phyloP scores from a whole-genome alignment of 2,113 vertebrate genomes.

The Urocolius indicus region DNA sequence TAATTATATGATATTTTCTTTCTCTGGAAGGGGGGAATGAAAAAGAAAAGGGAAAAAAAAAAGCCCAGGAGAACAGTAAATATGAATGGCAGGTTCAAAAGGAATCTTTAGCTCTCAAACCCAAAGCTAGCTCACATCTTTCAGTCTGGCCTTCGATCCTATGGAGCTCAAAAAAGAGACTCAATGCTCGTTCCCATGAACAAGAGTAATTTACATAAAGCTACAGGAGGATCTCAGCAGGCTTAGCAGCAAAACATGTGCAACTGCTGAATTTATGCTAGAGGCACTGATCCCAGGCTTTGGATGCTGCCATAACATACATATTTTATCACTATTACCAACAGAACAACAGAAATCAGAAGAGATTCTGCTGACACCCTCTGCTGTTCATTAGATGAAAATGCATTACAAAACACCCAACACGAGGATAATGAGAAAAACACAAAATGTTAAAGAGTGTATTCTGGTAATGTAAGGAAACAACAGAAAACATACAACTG shows the following conservation, averaged over 20 bases:
- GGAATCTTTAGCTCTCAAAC: neutral
- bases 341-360: neutral
- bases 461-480: slow-evolving; percentile 39
- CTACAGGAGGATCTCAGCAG: slow-evolving; percentile 54
- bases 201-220: slow-evolving; percentile 35
- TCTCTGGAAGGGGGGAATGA: neutral
- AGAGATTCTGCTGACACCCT: slow-evolving; percentile 17
- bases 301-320: slow-evolving; percentile 2
- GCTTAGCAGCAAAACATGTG: slow-evolving; percentile 55
- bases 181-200: slow-evolving; percentile 12
- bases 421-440: neutral
- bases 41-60: neutral
- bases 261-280: slow-evolving; percentile 46
- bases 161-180: neutral
- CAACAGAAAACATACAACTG: neutral
- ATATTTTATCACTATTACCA: neutral
- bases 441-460: neutral
- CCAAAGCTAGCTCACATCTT: slow-evolving; percentile 22
- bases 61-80: neutral
- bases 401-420: neutral
- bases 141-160: neutral
- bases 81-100: neutral
- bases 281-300: slow-evolving; percentile 46
- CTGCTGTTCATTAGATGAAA: slow-evolving; percentile 34
- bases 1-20: neutral